phyloP scores from a whole-genome alignment of 2,888 invertebrate species.

The Polylopha cassiicola region DNA sequence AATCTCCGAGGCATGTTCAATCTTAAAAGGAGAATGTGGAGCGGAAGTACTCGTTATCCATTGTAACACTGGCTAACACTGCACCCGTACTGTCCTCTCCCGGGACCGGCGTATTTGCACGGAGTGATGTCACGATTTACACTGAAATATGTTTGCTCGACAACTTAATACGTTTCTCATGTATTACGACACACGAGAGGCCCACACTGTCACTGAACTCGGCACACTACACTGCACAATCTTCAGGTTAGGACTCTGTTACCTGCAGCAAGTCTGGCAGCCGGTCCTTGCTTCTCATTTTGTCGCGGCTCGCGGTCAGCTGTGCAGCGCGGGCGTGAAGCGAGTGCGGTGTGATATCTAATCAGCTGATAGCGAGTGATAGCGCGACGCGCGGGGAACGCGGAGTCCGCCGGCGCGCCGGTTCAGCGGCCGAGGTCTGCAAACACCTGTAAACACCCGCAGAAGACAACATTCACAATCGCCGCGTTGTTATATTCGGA shows the following conservation, averaged over 20 bases:
- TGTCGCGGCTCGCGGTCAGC: conserved; percentile 57
- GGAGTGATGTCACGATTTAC: conserved; percentile 14
- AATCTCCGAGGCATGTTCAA: background rate
- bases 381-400: conserved; percentile 27
- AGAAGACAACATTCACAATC: too few relatives aligned
- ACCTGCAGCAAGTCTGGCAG: conserved; percentile 59
- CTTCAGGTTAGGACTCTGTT: background rate
- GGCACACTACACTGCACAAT: background rate
- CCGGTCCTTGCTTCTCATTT: conserved; percentile 63
- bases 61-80: conserved; percentile 11
- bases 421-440: conserved; percentile 1
- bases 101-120: background rate
- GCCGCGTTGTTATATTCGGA: too few relatives aligned
- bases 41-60: conserved; percentile 18
- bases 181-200: too few relatives aligned
- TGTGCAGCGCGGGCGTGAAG: conserved; percentile 63
- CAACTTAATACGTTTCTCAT: background rate
- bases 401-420: conserved; percentile 11
- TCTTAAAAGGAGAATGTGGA: conserved; percentile 1
- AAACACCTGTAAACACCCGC: too few relatives aligned
- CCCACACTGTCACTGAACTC: too few relatives aligned
- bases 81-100: too few relatives aligned
- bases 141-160: conserved; percentile 6
- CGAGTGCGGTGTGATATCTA: conserved; percentile 58
- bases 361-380: conserved; percentile 53